A percentile compares a stretch with the other conserved stretches of the same genome.
phyloP scores from a whole-genome alignment of 2,888 invertebrate species.

The Phaonia tiefii region DNA sequence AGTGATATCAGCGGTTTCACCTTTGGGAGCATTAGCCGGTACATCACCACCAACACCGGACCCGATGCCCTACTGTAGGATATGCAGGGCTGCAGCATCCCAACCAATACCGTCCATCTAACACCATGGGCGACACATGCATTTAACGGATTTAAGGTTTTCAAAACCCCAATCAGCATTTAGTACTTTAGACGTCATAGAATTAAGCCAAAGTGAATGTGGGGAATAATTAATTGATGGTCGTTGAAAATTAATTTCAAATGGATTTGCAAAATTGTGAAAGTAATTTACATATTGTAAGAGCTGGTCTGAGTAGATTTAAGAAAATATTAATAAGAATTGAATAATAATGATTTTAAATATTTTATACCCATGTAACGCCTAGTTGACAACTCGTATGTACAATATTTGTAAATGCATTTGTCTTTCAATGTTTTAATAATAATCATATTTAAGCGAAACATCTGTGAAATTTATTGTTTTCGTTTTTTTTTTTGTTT shows the following conservation, averaged over 20 bases:
- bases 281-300: background rate
- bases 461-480: no score
- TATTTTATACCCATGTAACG: no score
- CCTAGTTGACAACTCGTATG: no score
- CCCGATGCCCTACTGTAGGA: slow-evolving; percentile 65
- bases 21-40: slow-evolving; percentile 40
- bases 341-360: no score
- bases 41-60: slow-evolving; percentile 64
- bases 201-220: background rate
- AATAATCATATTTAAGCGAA: no score
- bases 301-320: slow-evolving; percentile 37
- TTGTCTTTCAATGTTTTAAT: no score
- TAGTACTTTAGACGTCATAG: background rate
- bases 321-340: slow-evolving; percentile 28
- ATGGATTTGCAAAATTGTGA: background rate
- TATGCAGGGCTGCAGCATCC: slow-evolving; percentile 48
- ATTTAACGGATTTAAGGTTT: slow-evolving; percentile 12
- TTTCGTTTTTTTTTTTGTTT: background rate
- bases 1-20: slow-evolving; percentile 68
- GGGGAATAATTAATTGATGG: background rate
- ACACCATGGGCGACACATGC: background rate
- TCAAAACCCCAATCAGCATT: slow-evolving; percentile 1
- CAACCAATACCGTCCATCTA: slow-evolving; percentile 1
- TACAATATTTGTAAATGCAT: no score
- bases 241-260: slow-evolving; percentile 4